Base-by-base conservation (phyloP, 2,888 invertebrate genomes). In the Heliconius charithonia region DNA sequence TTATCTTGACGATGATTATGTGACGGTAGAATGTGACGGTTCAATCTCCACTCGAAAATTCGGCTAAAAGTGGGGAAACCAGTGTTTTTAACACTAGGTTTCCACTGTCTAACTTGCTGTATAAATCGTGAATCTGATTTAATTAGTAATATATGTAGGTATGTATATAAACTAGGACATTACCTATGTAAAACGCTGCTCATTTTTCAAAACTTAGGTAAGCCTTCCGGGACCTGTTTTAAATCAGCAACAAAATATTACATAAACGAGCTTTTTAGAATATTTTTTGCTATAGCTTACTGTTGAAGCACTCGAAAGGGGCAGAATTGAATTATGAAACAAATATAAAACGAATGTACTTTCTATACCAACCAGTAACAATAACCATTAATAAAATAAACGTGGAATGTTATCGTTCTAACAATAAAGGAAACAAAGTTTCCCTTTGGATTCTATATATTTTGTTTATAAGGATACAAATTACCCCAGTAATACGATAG, bases 301-400 rank as follows among this genome's bases (percentile, higher is more conserved):
- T 72, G 37, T 63, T 51, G 74, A 51, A 66, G 62, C 59, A 59
- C 56, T 32, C 74, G 59, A 51, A 76, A 65, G 74, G 75, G 70
- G 59, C 37, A 59, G 65, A 71, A 80, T 76, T 76, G 76, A 79
- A 76, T 80, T 76, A 76, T 80, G 76, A 70, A 45, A 19, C 16
- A 70, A 70, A 45, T 66, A 66, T 66, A 37, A 32, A 37, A 32
- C 37, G 66, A 66, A 37, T 37, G 6, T 67, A 41, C 37, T 69
- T 41, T 41, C 67, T 69, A 41, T 69, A 6, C 6, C 41, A 16
- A 67, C n/a, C n/a, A n/a, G 10, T 37, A 67, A 65, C 51, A 19
- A 73, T 25, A 25, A 37, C 62, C 32, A 73, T 32, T 62, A 72
- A 72, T 59, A 32, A 22, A 59, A 41, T 13, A 56, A 3, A 62